Evolutionary conservation across 2,797 vertebrate species (phyloP), one percentile per base, ranked within the genome.

Genomic region (Distichodus sexfasciatus): DNA sequence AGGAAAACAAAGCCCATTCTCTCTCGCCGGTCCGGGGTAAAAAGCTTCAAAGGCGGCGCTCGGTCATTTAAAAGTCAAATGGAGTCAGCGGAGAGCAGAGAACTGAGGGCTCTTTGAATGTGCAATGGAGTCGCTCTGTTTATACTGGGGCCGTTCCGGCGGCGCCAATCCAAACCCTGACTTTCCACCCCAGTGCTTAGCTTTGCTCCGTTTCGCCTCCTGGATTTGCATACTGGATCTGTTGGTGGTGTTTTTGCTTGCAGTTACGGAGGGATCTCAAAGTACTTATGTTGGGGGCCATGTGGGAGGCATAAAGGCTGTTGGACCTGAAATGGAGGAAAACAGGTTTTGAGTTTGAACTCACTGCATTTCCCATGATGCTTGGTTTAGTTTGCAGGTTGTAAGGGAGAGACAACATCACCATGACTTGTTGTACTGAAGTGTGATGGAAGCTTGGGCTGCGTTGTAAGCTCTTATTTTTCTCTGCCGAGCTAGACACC

Each of bases 11-110:
- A 62, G 63, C 29, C 5, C 2, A 23, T 54, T 46, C 38, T 54
- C 40, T 53, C 65, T n/a, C 12, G 17, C 57, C 48, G 51, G 66
- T 60, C 29, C 57, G 33, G 53, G 55, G 53, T n/a, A 65, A 71
- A 40, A 69, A 70, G 53, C 76, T 63, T 60, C 72, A 63, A 51
- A 63, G 44, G 24, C 60, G 21, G 54, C 12, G 33, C 57, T 17
- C 50, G 71, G 75, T 48, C 50, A 73, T 78, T 79, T 77, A 69
- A 79, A 80, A 79, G 72, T 79, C 72, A 75, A 71, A 79, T 76
- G 54, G 38, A 38, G 51, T 68, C 69, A 57, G 38, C 51, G 46
- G 71, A 73, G 69, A 67, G 60, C 41, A 54, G 43, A 71, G 31
- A 60, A 66, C 61, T 65, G 41, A 77, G 69, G 70, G 63, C 55